Evolutionary conservation across 2,888 invertebrate species (phyloP).

Genomic region (Alitta virens): DNA sequence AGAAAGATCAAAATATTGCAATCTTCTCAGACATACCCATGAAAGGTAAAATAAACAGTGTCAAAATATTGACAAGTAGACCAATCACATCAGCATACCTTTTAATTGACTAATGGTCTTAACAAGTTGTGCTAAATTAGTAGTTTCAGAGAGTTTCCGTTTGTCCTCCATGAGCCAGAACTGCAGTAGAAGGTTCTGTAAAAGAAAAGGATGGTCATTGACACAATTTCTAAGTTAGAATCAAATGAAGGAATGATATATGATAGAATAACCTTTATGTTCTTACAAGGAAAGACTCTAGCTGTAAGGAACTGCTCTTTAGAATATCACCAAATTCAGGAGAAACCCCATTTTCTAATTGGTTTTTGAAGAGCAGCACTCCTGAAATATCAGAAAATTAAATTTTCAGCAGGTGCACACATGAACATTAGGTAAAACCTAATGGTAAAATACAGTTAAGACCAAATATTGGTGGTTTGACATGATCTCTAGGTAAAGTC

Average conservation of each 20-base stretch:
- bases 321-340: conserved; percentile 38
- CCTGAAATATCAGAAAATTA: conserved; percentile 28
- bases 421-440: no score
- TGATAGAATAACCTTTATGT: background rate
- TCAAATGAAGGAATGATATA: no score
- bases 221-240: no score
- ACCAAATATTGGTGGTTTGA: no score
- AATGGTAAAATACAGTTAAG: no score
- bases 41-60: no score
- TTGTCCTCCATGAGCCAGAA: conserved; percentile 48
- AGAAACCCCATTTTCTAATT: conserved; percentile 32
- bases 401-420: no score
- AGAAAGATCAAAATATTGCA: background rate
- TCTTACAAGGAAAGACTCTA: conserved; percentile 67
- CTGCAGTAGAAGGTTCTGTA: conserved; percentile 45
- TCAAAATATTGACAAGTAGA: no score
- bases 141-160: conserved; percentile 33
- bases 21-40: background rate
- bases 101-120: conserved; percentile 60
- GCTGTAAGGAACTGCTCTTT: conserved; percentile 57
- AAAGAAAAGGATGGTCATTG: background rate
- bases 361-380: conserved; percentile 39
- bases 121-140: conserved; percentile 42
- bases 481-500: no score
- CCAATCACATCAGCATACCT: conserved; percentile 30